A percentile compares a stretch with the other conserved stretches of the same genome.
phyloP scores from a whole-genome alignment of 2,888 invertebrate genomes.

The Plebejus anna region DNA sequence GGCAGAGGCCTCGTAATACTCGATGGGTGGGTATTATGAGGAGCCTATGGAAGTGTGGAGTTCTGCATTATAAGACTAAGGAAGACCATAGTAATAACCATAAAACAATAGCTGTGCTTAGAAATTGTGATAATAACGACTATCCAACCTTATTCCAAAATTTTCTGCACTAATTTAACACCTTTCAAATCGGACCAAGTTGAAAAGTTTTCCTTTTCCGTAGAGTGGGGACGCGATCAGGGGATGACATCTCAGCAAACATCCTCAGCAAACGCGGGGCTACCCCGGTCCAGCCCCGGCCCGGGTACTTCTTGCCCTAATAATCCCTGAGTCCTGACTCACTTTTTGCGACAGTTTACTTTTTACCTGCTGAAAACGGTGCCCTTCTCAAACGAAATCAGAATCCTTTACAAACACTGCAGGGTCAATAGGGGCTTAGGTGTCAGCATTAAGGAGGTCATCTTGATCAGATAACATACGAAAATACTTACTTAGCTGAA shows the following conservation, averaged over 20 bases:
- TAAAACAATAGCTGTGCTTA: too few relatives aligned
- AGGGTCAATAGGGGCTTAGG: not conserved
- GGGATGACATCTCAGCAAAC: conserved; percentile 4
- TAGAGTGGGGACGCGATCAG: not conserved
- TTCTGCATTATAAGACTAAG: not conserved
- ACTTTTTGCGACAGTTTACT: conserved; percentile 10
- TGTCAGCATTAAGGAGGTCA: conserved; percentile 10
- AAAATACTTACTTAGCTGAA: too few relatives aligned
- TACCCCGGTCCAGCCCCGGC: not conserved
- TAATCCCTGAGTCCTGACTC: conserved; percentile 7
- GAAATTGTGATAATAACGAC: too few relatives aligned
- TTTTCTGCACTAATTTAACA: not conserved
- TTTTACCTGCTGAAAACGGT: conserved; percentile 11
- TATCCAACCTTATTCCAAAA: not conserved
- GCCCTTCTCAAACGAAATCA: not conserved
- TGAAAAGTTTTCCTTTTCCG: not conserved
- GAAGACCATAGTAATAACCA: too few relatives aligned
- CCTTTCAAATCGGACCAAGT: not conserved
- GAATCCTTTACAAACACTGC: conserved; percentile 2
- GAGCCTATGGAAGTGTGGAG: not conserved
- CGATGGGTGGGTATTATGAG: not conserved
- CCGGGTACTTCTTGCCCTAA: not conserved
- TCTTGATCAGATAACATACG: not conserved
- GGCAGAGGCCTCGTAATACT: not conserved
- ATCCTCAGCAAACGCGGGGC: not conserved